These are phyloP conservation scores for Zygothrica quintamaculata DNA, from an alignment of 2,888 invertebrate genomes.

Conservation along the genomic window DNA sequence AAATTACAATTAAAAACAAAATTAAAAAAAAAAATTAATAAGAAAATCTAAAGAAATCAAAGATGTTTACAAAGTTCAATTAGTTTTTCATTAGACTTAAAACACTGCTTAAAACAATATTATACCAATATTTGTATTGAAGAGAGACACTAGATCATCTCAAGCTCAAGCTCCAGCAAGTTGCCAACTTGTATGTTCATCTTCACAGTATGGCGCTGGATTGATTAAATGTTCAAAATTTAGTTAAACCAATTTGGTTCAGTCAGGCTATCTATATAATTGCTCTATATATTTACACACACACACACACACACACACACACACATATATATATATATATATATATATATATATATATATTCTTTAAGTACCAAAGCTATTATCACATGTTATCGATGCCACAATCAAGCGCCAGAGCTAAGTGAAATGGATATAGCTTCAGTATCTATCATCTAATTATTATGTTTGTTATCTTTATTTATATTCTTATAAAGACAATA, in stretches of 20 bases:
- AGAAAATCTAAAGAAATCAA: too few relatives aligned
- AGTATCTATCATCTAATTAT: slow-evolving; percentile 42
- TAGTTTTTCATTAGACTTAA: slow-evolving; percentile 32
- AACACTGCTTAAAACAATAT: slow-evolving; percentile 28
- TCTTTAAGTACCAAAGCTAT: slow-evolving; percentile 46
- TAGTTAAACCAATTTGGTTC: too few relatives aligned
- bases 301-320: not conserved
- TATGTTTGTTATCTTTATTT: slow-evolving; percentile 73
- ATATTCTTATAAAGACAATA: slow-evolving; percentile 36
- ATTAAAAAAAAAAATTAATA: slow-evolving; percentile 28
- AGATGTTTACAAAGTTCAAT: slow-evolving; percentile 45
- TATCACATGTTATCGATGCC: slow-evolving; percentile 7
- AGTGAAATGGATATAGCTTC: slow-evolving; percentile 14
- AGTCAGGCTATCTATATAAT: slow-evolving; percentile 19
- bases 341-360: not conserved
- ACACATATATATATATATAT: too few relatives aligned
- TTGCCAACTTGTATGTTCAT: too few relatives aligned
- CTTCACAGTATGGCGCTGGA: slow-evolving; percentile 4
- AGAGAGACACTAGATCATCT: not conserved
- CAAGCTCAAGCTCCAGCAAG: too few relatives aligned
- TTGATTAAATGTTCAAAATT: too few relatives aligned
- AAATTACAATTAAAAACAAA: slow-evolving; percentile 70
- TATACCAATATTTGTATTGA: slow-evolving; percentile 28
- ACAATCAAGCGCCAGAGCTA: slow-evolving; percentile 18
- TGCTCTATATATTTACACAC: slow-evolving; percentile 21